Conservation (phyloP, 2,888 invertebrate genomes). For the Pristionchus exspectatus region DNA sequence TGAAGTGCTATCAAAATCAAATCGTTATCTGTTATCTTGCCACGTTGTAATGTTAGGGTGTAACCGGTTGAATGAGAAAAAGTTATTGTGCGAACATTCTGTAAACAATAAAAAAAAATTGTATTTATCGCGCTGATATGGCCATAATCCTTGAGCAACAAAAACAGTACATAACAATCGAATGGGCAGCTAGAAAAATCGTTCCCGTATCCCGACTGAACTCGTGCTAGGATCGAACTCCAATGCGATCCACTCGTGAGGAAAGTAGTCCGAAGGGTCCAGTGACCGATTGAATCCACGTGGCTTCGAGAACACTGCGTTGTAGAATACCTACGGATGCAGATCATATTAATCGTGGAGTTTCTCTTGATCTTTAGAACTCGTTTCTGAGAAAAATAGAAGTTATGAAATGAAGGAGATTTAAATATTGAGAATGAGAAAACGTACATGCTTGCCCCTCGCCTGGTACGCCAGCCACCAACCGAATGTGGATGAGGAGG, state of each 20-base stretch:
- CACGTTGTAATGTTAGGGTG: neutral
- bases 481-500: slow-evolving; percentile 46
- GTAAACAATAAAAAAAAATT: neutral
- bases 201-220: slow-evolving; percentile 11
- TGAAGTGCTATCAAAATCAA: neutral
- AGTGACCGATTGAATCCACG: slow-evolving; percentile 20
- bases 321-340: slow-evolving; percentile 1
- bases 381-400: neutral
- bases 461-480: slow-evolving; percentile 48
- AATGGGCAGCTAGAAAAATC: neutral
- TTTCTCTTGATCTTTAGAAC: neutral
- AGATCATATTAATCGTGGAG: neutral
- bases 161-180: neutral
- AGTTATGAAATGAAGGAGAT: neutral
- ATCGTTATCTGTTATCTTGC: neutral
- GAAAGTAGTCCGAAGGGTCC: slow-evolving; percentile 33
- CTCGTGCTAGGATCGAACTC: slow-evolving; percentile 44
- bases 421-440: neutral
- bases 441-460: slow-evolving; percentile 11
- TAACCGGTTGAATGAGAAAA: neutral
- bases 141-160: neutral
- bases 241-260: slow-evolving; percentile 32
- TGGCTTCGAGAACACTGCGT: slow-evolving; percentile 13
- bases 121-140: neutral
- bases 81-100: too few relatives aligned